These are phyloP conservation scores for Chelonia mydas DNA, from an alignment of 2,797 vertebrate species.

Conservation along the genomic window DNA sequence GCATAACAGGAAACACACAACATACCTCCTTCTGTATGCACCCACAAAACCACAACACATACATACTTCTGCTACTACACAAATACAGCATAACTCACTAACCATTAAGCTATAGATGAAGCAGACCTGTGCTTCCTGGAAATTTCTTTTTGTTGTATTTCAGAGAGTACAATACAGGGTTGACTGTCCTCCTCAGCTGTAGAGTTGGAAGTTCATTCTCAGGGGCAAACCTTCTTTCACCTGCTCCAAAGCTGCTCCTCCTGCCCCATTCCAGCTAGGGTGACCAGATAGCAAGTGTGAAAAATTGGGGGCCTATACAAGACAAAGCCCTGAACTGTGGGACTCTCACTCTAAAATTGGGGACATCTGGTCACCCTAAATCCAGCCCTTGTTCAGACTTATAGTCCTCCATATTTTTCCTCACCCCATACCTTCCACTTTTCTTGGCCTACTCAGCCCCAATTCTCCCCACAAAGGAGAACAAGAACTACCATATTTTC, in stretches of 20 bases:
- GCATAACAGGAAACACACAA: neutral
- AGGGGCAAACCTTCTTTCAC: neutral
- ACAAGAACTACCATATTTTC: neutral
- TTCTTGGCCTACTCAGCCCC: neutral
- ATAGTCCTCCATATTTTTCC: neutral
- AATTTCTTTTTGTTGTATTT: neutral
- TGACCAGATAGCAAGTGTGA: too few relatives aligned
- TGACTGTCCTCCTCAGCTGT: neutral
- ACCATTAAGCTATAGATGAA: neutral
- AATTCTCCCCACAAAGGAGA: neutral
- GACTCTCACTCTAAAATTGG: neutral
- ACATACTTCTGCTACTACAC: neutral
- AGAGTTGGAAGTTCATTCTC: neutral
- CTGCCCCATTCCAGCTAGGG: neutral
- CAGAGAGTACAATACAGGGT: accelerated
- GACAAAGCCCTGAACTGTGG: too few relatives aligned
- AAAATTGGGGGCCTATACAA: too few relatives aligned
- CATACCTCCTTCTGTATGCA: neutral
- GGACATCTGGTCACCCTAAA: neutral
- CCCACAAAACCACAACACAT: neutral
- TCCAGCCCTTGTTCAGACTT: neutral
- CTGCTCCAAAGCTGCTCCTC: neutral
- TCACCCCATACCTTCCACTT: neutral
- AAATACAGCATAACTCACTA: neutral
- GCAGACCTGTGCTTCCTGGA: neutral